These are phyloP conservation scores for Orchestia grillus DNA, from an alignment of 1,140 invertebrate genomes.

Conservation along the genomic window DNA sequence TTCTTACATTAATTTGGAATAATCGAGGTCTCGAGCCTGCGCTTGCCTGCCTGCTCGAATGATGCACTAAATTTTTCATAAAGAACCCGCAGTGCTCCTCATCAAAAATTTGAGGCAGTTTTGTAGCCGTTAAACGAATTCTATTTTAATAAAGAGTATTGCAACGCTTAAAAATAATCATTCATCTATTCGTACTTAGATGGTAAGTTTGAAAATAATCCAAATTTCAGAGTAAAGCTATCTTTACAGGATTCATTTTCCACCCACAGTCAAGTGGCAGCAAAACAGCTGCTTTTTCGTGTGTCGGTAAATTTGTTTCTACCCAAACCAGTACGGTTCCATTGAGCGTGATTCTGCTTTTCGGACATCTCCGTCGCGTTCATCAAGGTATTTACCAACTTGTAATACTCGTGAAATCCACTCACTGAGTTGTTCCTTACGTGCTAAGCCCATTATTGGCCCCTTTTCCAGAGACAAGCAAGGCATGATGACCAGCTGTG, in stretches of 20 bases:
- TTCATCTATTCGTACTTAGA: neutral
- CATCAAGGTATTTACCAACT: too few species aligned
- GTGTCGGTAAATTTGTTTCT: too few species aligned
- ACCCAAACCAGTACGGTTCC: too few species aligned
- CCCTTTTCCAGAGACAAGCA: too few species aligned
- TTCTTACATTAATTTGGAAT: neutral
- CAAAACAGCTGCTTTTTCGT: too few species aligned
- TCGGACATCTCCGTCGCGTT: too few species aligned
- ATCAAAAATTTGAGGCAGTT: neutral
- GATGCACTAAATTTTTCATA: neutral
- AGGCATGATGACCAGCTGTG: too few species aligned
- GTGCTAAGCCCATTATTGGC: too few species aligned
- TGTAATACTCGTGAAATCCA: too few species aligned
- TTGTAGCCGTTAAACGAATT: neutral
- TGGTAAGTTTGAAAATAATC: too few species aligned
- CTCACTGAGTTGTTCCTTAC: too few species aligned
- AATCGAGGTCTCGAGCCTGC: neutral
- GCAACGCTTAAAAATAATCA: neutral
- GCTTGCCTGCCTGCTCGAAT: neutral
- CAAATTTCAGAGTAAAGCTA: neutral
- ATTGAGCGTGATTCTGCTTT: too few species aligned
- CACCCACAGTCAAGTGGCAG: neutral
- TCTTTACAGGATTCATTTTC: neutral
- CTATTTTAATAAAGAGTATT: neutral
- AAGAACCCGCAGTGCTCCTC: neutral